phyloP scores from a whole-genome alignment of 2,888 invertebrate species.

The Lithophane semibrunnea region DNA sequence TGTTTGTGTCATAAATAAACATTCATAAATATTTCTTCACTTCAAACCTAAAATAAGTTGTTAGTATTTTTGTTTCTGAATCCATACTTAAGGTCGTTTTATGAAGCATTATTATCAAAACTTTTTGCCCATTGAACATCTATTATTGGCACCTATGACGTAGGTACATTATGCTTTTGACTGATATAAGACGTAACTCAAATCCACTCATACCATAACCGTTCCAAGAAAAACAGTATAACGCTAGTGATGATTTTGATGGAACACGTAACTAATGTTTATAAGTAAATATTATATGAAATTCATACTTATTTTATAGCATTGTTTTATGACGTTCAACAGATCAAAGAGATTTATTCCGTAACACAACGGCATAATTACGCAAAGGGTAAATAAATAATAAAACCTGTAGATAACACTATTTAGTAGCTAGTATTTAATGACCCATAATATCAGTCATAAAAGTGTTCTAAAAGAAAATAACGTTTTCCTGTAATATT shows the following conservation, averaged over 20 bases:
- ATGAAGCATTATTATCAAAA: slow-evolving; percentile 44
- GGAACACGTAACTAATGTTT: slow-evolving; percentile 53
- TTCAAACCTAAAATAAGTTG: slow-evolving; percentile 26
- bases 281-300: slow-evolving; percentile 64
- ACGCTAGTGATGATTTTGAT: slow-evolving; percentile 62
- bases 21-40: slow-evolving; percentile 35
- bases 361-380: slow-evolving; percentile 53
- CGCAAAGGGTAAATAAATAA: slow-evolving; percentile 57
- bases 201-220: slow-evolving; percentile 63
- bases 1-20: slow-evolving; percentile 14
- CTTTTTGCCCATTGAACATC: slow-evolving; percentile 59
- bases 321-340: slow-evolving; percentile 55
- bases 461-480: slow-evolving; percentile 26
- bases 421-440: slow-evolving; percentile 40
- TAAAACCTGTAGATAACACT: slow-evolving; percentile 34
- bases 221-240: slow-evolving; percentile 71
- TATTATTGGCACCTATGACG: slow-evolving; percentile 70
- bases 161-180: slow-evolving; percentile 52
- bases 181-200: slow-evolving; percentile 64
- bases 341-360: slow-evolving; percentile 62
- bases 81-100: slow-evolving; percentile 39
- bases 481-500: slow-evolving; percentile 13
- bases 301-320: slow-evolving; percentile 59
- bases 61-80: slow-evolving; percentile 33
- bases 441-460: slow-evolving; percentile 29